Conservation (phyloP, 2,888 invertebrate species). For the Esperia sulphurella region DNA sequence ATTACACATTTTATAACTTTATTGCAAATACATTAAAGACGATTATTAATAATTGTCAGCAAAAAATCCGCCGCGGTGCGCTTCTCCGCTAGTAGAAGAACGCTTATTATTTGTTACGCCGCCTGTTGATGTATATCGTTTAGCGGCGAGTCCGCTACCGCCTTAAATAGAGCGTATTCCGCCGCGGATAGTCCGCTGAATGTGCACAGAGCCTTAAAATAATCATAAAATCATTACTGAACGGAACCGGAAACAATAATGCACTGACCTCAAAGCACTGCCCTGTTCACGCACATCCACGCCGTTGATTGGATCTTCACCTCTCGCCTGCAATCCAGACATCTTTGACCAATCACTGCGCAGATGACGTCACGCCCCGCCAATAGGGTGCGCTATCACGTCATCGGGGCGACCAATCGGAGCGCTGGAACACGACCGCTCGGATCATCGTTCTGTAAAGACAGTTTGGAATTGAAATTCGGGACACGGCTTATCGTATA, state of each 20-base stretch:
- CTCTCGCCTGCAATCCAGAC: constrained; percentile 68
- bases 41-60: no score
- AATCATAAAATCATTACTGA: background rate
- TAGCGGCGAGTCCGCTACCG: no score
- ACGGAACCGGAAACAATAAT: background rate
- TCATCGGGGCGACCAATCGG: constrained; percentile 39
- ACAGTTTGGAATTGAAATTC: constrained; percentile 35
- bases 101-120: no score
- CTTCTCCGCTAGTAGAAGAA: no score
- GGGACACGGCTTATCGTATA: constrained; percentile 30
- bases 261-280: constrained; percentile 65
- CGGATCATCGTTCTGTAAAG: constrained; percentile 20
- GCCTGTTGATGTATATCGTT: no score
- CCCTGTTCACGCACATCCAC: constrained; percentile 73
- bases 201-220: no score
- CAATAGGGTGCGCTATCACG: constrained; percentile 43
- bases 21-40: no score
- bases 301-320: constrained; percentile 65
- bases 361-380: constrained; percentile 34
- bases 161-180: no score
- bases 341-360: constrained; percentile 54
- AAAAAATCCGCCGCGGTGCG: no score
- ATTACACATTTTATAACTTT: no score
- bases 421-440: constrained; percentile 9
- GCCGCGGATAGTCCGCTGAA: no score